phyloP scores from a whole-genome alignment of 2,113 vertebrate species.

The Eulemur macaco region DNA sequence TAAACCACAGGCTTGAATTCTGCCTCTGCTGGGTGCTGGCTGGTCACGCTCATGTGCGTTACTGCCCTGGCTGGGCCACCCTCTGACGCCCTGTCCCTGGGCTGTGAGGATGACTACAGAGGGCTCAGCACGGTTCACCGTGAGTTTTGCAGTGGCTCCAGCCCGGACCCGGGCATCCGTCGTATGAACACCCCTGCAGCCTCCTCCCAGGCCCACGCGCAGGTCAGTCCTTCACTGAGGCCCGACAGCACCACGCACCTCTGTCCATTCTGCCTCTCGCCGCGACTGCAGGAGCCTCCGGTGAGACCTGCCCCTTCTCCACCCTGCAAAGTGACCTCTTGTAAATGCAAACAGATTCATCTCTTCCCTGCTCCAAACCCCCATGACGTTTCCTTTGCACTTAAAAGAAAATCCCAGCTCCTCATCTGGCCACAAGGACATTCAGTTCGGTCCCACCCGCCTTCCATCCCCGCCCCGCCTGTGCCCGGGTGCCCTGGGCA shows the following conservation, averaged over 20 bases:
- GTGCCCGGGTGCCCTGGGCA: too few relatives aligned
- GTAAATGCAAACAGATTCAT: too few relatives aligned
- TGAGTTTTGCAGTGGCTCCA: too few relatives aligned
- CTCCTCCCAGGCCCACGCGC: accelerated
- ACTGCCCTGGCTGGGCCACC: accelerated
- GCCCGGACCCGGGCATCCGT: background rate
- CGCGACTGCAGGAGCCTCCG: constrained; percentile 13
- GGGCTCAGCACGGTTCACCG: accelerated
- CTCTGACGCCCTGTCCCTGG: background rate
- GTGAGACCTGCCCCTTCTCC: too few relatives aligned
- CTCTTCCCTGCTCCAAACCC: background rate
- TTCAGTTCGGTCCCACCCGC: background rate
- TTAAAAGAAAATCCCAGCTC: background rate
- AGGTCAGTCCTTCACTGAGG: background rate
- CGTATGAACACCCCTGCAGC: accelerated
- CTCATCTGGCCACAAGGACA: too few relatives aligned
- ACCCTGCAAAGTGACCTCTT: background rate
- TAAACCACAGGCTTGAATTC: accelerated
- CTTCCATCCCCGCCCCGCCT: accelerated
- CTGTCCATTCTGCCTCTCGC: constrained; percentile 53
- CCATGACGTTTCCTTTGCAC: background rate
- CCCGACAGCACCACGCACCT: accelerated
- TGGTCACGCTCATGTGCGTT: accelerated
- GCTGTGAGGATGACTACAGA: background rate
- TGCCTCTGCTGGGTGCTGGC: accelerated